Base-by-base conservation (phyloP, 2,797 vertebrate species). In the Harpagifer antarcticus region DNA sequence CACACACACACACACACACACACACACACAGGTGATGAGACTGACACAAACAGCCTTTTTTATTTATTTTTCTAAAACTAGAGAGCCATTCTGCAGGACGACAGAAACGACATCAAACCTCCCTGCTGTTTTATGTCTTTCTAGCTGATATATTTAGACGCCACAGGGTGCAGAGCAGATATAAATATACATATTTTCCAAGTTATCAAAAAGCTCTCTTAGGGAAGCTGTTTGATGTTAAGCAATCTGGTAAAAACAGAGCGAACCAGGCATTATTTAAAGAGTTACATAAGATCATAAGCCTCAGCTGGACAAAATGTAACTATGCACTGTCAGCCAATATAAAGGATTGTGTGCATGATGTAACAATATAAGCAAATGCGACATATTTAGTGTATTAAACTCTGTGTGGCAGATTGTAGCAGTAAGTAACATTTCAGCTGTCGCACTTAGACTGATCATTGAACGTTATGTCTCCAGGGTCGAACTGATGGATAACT, bases 121-220 rank as follows among this genome's bases (percentile, higher is more conserved):
- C 56, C 5, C 43, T 37, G 49, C 5, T 66, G 23, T 57, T 60
- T 68, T 43, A 1, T 54, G 17, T 44, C 11, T 52, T 13, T 17
- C 12, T 31, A 11, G n/a, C 27, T n/a, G 55, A 23, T 68, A 70
- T 74, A 69, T 79, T 67, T 72, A 59, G 74, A 68, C 1, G 2
- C 62, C 13, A 66, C 56, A 47, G 49, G 15, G 68, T 0, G 4
- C 40, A 54, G 45, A 15, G 14, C 27, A 62, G 33, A 52, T 23
- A 73, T 43, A 55, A 72, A 79, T 57, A 48, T 23, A 47, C 37
- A 61, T 45, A 14, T 48, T n/a, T 54, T 50, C 3, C 15, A 47
- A 45, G 40, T 57, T 20, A 47, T 4, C 42, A 27, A 64, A 57
- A 50, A 33, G 23, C 10, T 65, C 50, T 65, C 23, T 40, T 2